Evolutionary conservation across 2,888 invertebrate species (phyloP).

Genomic region (Willowsia nigromaculata): DNA sequence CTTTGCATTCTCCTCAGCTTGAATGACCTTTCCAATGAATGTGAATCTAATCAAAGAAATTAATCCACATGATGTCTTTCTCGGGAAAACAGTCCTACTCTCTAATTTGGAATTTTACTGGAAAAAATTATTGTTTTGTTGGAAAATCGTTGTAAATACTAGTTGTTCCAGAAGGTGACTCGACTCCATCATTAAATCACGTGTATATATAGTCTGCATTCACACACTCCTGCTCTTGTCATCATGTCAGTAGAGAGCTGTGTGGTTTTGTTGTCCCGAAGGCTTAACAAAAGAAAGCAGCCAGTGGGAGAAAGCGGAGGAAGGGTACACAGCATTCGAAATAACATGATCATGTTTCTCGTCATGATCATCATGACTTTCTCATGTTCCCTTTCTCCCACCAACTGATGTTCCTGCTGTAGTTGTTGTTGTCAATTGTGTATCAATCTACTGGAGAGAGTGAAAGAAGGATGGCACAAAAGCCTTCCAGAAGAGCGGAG

Average conservation of each 20-base stretch:
- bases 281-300: not conserved
- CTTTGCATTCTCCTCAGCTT: too few species aligned
- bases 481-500: not conserved
- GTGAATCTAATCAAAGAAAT: too few species aligned
- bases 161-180: too few species aligned
- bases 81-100: too few species aligned
- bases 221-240: not conserved
- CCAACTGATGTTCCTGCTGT: not conserved
- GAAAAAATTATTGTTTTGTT: too few species aligned
- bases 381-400: not conserved
- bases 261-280: not conserved
- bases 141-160: too few species aligned
- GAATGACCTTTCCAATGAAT: too few species aligned
- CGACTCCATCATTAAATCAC: too few species aligned
- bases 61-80: too few species aligned
- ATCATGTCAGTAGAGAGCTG: not conserved
- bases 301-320: not conserved
- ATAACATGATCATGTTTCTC: not conserved
- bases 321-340: not conserved
- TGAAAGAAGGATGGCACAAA: too few species aligned
- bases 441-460: not conserved
- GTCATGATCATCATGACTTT: not conserved
- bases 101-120: too few species aligned
- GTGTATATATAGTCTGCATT: too few species aligned
- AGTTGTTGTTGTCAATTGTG: not conserved